Conservation (phyloP, 2,888 invertebrate species). For the Rhagonycha lutea region DNA sequence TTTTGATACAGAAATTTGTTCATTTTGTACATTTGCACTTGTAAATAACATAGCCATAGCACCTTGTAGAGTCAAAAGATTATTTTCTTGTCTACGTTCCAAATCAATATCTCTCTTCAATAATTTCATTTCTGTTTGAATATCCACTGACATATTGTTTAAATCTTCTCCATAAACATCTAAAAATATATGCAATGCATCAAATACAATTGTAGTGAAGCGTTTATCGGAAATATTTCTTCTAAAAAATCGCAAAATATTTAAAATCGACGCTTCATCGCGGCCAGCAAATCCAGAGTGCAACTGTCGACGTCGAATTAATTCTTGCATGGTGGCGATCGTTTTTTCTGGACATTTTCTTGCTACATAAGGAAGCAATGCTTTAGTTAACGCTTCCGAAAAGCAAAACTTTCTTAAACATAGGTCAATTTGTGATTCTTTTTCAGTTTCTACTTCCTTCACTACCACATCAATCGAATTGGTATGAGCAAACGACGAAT, state of each 20-base stretch:
- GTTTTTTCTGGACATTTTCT: conserved; percentile 75
- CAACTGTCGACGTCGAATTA: conserved; percentile 81
- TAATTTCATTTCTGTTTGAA: conserved; percentile 64
- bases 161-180: conserved; percentile 73
- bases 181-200: conserved; percentile 74
- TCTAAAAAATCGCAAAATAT: conserved; percentile 77
- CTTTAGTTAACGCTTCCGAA: conserved; percentile 76
- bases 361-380: conserved; percentile 63
- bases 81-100: conserved; percentile 70
- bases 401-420: conserved; percentile 81
- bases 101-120: conserved; percentile 66
- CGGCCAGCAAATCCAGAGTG: conserved; percentile 75
- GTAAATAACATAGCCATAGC: conserved; percentile 69
- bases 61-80: conserved; percentile 70
- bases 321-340: conserved; percentile 81
- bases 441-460: conserved; percentile 50
- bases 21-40: conserved; percentile 60
- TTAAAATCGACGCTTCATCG: conserved; percentile 66
- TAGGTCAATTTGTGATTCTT: conserved; percentile 67
- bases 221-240: conserved; percentile 68
- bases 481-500: conserved; percentile 46
- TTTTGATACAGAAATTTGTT: conserved; percentile 42
- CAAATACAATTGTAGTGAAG: conserved; percentile 74
- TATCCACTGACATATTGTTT: conserved; percentile 64
- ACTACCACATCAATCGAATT: conserved; percentile 60